Conservation (phyloP, 2,797 vertebrate species). For the Todus mexicanus region DNA sequence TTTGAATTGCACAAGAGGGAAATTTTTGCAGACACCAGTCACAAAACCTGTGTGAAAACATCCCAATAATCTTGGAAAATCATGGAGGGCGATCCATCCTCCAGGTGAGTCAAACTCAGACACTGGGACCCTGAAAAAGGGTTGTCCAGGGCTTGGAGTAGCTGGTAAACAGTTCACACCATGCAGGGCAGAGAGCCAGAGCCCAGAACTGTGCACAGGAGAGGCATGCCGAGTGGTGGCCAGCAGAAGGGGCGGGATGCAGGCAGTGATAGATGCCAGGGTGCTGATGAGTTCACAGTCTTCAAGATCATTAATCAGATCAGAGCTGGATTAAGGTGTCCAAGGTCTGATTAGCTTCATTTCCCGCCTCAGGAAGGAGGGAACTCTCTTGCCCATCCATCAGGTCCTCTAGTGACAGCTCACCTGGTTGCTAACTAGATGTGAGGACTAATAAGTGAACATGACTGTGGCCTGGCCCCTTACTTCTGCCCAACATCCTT, state of each 20-base stretch:
- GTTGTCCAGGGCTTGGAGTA: neutral
- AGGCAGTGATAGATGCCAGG: conserved; percentile 44
- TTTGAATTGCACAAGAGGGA: neutral
- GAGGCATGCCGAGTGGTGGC: neutral
- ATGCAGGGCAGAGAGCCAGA: neutral
- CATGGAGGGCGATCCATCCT: neutral
- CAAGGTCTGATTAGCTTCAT: conserved; percentile 62
- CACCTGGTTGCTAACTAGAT: conserved; percentile 45
- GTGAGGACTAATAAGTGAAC: conserved; percentile 1
- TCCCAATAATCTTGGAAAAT: neutral
- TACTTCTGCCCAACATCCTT: neutral
- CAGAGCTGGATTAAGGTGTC: conserved; percentile 65
- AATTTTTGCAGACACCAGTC: neutral
- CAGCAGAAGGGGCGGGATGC: conserved; percentile 25
- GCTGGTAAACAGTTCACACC: rapidly evolving
- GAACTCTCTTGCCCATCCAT: conserved; percentile 39
- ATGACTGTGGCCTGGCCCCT: neutral
- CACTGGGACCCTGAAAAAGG: neutral
- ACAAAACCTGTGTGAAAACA: neutral
- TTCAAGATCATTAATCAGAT: conserved; percentile 54
- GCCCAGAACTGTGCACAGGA: neutral
- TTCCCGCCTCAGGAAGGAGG: conserved; percentile 59
- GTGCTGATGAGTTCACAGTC: conserved; percentile 62
- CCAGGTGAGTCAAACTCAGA: neutral
- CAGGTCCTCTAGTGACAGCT: conserved; percentile 18